phyloP scores from a whole-genome alignment of 30 jellyfish, hydroid and myxozoan genomes.

The Cassiopea andromeda region DNA sequence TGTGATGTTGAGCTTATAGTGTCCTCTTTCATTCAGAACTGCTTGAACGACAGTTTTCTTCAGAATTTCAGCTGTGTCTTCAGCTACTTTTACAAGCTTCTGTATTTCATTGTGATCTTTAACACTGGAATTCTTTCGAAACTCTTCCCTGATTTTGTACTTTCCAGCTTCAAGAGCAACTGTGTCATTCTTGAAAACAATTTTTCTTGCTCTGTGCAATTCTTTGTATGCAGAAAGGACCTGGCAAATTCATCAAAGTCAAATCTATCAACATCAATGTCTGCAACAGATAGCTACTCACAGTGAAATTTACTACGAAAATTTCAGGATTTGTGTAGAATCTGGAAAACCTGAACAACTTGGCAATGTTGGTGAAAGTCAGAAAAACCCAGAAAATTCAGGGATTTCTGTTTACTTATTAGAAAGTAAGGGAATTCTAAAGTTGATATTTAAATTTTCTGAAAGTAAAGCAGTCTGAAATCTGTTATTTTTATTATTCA shows the following conservation, averaged over 20 bases:
- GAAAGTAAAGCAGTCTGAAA: too few relatives aligned
- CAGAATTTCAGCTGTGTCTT: slow-evolving; percentile 53
- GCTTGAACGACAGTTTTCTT: slow-evolving; percentile 80
- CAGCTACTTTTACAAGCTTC: slow-evolving; percentile 67
- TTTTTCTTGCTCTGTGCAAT: slow-evolving; percentile 76
- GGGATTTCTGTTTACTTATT: too few relatives aligned
- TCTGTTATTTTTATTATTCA: too few relatives aligned
- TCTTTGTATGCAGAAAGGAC: slow-evolving; percentile 76
- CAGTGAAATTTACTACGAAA: too few relatives aligned
- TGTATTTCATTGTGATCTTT: slow-evolving; percentile 10
- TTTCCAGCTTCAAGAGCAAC: slow-evolving; percentile 80
- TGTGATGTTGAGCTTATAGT: slow-evolving; percentile 53
- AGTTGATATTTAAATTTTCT: too few relatives aligned
- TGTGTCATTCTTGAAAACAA: slow-evolving; percentile 65
- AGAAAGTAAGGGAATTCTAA: too few relatives aligned
- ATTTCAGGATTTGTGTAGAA: too few relatives aligned
- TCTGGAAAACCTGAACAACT: too few relatives aligned
- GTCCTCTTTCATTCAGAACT: slow-evolving; percentile 49
- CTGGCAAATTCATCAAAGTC: slow-evolving; percentile 24
- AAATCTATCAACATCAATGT: too few relatives aligned
- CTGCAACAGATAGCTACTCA: too few relatives aligned
- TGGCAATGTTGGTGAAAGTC: too few relatives aligned
- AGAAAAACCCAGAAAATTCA: too few relatives aligned
- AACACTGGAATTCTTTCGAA: slow-evolving; percentile 49
- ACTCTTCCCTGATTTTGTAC: slow-evolving; percentile 73